These are phyloP conservation scores for Pseudomugil tenellus DNA, from an alignment of 2,797 vertebrate species.

Conservation along the genomic window DNA sequence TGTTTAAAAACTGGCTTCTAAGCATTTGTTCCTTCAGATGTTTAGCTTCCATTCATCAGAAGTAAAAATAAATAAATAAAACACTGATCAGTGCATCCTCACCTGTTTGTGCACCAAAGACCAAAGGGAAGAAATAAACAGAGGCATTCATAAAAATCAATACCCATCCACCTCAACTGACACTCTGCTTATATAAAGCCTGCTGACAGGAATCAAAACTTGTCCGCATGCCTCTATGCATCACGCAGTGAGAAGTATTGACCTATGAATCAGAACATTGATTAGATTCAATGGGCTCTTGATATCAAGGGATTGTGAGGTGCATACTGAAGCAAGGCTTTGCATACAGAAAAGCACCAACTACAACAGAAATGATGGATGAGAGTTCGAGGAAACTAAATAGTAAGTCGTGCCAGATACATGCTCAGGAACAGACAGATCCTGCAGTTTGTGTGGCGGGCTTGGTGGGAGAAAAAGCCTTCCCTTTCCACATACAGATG, in stretches of 20 bases:
- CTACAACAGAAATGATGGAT: neutral
- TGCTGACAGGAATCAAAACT: slow-evolving; percentile 16
- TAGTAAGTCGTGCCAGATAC: slow-evolving; percentile 40
- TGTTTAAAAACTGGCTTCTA: neutral
- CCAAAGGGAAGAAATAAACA: slow-evolving; percentile 57
- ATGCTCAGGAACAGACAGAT: slow-evolving; percentile 32
- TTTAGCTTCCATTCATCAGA: slow-evolving; percentile 37
- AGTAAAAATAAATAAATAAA: slow-evolving; percentile 15
- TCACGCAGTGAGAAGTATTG: slow-evolving; percentile 17
- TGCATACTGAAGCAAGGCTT: neutral
- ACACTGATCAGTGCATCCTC: slow-evolving; percentile 38
- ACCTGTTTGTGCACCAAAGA: slow-evolving; percentile 17
- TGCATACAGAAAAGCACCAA: neutral
- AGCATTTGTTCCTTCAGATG: slow-evolving; percentile 8
- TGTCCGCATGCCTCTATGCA: slow-evolving; percentile 10
- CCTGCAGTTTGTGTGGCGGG: slow-evolving; percentile 33
- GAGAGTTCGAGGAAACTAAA: slow-evolving; percentile 11
- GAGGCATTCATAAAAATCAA: slow-evolving; percentile 61
- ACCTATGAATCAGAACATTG: slow-evolving; percentile 29
- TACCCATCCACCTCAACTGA: slow-evolving; percentile 44
- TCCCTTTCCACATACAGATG: slow-evolving; percentile 22
- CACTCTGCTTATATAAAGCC: slow-evolving; percentile 33
- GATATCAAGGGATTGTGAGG: slow-evolving; percentile 19
- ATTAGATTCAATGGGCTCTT: slow-evolving; percentile 26
- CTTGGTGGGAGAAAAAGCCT: slow-evolving; percentile 22